Evolutionary conservation across 2,113 vertebrate species (phyloP).

Genomic region (Rhabdomys dilectus): DNA sequence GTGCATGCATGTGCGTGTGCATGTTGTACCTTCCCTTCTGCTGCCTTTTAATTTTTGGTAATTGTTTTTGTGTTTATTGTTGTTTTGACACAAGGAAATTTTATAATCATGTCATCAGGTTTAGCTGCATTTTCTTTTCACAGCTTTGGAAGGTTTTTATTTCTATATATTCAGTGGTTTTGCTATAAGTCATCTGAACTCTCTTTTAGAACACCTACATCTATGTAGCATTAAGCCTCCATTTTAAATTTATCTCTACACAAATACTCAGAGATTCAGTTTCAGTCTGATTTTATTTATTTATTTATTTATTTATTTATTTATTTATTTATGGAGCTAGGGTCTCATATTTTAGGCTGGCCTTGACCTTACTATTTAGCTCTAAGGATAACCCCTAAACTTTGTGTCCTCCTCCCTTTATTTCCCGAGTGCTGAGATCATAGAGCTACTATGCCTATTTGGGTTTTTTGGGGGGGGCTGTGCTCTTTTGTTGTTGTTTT

Average conservation of each 20-base stretch:
- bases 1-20: background rate
- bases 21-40: background rate
- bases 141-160: background rate
- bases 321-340: background rate
- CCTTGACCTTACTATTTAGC: background rate
- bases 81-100: slow-evolving; percentile 35
- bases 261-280: background rate
- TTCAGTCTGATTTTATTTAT: background rate
- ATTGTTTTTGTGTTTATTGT: background rate
- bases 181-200: slow-evolving; percentile 54
- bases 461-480: background rate
- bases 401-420: background rate
- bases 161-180: background rate
- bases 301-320: background rate
- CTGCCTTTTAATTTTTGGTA: background rate
- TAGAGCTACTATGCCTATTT: too few species aligned
- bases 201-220: slow-evolving; percentile 47
- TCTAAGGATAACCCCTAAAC: background rate
- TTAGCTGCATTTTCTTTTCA: background rate
- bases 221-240: slow-evolving; percentile 7
- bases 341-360: background rate
- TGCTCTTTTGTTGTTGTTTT: background rate
- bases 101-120: background rate
- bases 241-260: slow-evolving; percentile 23
- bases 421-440: background rate